Percentiles rank a stretch among this genome's conserved stretches.
Conservation (phyloP, 2,797 vertebrate species). For the Sebastes cheni region DNA sequence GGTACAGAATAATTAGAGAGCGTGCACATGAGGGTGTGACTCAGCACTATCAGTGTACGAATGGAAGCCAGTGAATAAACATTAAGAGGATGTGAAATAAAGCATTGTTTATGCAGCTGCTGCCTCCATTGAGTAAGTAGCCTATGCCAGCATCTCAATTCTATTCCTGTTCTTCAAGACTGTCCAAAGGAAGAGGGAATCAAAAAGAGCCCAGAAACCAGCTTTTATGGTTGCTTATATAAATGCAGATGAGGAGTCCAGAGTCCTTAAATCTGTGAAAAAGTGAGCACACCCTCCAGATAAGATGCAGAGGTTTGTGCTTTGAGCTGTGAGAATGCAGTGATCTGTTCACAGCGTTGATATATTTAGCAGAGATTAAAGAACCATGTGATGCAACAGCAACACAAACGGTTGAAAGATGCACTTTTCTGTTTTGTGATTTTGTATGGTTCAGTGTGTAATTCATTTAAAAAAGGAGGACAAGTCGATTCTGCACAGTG, state of each 20-base stretch:
- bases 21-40: constrained; percentile 75
- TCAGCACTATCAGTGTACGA: constrained; percentile 76
- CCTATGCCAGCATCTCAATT: constrained; percentile 70
- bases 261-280: constrained; percentile 66
- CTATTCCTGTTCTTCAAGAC: constrained; percentile 72
- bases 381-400: constrained; percentile 68
- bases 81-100: constrained; percentile 78
- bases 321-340: constrained; percentile 59
- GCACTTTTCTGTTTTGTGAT: constrained; percentile 47
- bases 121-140: constrained; percentile 64
- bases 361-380: constrained; percentile 78
- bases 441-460: constrained; percentile 27
- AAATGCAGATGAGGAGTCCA: constrained; percentile 74
- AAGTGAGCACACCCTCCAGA: constrained; percentile 63
- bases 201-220: constrained; percentile 54
- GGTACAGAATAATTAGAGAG: constrained; percentile 78
- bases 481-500: constrained; percentile 5
- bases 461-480: constrained; percentile 41
- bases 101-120: constrained; percentile 82
- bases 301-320: constrained; percentile 64
- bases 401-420: constrained; percentile 68
- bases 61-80: constrained; percentile 75
- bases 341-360: constrained; percentile 56
- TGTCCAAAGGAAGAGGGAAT: constrained; percentile 67
- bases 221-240: constrained; percentile 73